Evolutionary conservation across 1,140 invertebrate genomes (phyloP).

Genomic region (Pachyrhynchus sulphureomaculatus): DNA sequence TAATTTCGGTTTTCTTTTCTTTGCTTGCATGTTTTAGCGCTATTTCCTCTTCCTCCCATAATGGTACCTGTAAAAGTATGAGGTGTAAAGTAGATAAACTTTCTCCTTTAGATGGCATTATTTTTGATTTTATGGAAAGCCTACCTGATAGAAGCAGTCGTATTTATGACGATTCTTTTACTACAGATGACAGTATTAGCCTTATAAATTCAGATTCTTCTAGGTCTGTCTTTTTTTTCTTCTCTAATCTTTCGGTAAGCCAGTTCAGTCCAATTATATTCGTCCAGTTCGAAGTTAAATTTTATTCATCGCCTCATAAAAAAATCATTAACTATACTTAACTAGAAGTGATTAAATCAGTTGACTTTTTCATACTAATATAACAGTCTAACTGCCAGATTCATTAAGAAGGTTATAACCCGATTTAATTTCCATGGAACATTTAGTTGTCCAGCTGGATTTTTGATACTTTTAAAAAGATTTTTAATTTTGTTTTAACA

Average conservation of each 20-base stretch:
- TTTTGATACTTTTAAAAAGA: too few relatives aligned
- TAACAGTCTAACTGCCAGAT: too few relatives aligned
- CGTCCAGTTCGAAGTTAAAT: too few relatives aligned
- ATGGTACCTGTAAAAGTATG: constrained; percentile 42
- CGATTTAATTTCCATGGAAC: too few relatives aligned
- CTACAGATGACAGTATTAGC: constrained; percentile 1
- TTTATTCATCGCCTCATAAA: too few relatives aligned
- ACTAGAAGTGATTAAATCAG: too few relatives aligned
- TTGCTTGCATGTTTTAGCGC: constrained; percentile 47
- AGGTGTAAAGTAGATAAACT: constrained; percentile 39
- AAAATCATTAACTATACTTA: too few relatives aligned
- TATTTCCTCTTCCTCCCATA: constrained; percentile 9
- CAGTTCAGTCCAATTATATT: too few relatives aligned
- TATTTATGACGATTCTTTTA: neutral
- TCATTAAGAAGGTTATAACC: too few relatives aligned
- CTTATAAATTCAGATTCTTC: constrained; percentile 10
- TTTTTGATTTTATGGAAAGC: constrained; percentile 45
- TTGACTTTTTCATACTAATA: too few relatives aligned
- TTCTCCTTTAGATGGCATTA: constrained; percentile 43
- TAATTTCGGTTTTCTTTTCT: neutral
- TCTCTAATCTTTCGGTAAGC: neutral
- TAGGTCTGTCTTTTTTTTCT: constrained; percentile 12
- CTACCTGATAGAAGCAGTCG: constrained; percentile 12
- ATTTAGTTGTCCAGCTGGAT: too few relatives aligned
- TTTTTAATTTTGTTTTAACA: too few relatives aligned